Evolutionary conservation across 2,113 vertebrate genomes (phyloP).

Genomic region (Brienomyrus longianalis): DNA sequence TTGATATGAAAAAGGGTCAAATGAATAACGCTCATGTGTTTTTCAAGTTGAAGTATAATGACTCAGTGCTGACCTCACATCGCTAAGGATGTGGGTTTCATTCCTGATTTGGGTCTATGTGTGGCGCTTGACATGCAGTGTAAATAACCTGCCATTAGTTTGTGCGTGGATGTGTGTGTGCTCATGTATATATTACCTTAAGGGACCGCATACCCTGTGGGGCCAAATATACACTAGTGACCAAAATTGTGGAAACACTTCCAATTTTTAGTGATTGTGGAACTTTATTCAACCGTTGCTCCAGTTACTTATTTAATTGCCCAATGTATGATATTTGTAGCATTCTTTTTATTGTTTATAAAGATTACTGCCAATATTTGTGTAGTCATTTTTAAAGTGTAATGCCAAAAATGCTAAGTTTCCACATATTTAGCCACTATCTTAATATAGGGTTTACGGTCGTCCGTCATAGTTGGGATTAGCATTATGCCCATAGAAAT

Average conservation of each 20-base stretch:
- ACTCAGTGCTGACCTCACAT: not conserved
- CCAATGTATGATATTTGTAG: not conserved
- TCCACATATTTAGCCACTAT: not conserved
- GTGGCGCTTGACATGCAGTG: not conserved
- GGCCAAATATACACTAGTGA: not conserved
- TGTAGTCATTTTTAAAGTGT: too few relatives aligned
- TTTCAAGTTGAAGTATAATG: not conserved
- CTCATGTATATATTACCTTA: not conserved
- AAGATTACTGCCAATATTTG: not conserved
- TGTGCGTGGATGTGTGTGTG: not conserved
- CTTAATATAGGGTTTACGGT: not conserved
- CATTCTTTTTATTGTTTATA: not conserved
- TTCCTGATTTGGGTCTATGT: not conserved
- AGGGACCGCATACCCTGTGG: not conserved
- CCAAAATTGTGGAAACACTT: not conserved
- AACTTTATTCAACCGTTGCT: not conserved
- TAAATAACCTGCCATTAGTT: not conserved
- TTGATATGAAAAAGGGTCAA: not conserved
- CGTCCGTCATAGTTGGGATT: not conserved
- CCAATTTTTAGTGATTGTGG: not conserved
- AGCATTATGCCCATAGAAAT: not conserved
- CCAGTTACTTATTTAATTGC: not conserved
- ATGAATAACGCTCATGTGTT: not conserved
- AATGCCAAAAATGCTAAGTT: not conserved
- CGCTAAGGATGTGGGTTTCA: not conserved